These are phyloP conservation scores for Ylistrum balloti DNA, from an alignment of 1,140 invertebrate species.

Conservation along the genomic window DNA sequence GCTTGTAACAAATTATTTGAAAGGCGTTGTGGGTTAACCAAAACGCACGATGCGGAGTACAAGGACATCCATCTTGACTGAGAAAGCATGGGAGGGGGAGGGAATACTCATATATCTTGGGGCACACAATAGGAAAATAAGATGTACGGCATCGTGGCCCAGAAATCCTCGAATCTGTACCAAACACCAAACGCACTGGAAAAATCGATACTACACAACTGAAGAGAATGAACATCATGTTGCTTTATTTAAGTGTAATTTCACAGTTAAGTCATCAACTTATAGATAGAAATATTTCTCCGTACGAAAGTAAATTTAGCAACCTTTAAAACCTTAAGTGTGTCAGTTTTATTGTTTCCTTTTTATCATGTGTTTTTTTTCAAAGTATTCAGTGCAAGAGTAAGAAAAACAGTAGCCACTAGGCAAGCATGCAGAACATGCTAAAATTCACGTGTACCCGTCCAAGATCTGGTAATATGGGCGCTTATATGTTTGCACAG, in stretches of 20 bases:
- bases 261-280: background rate
- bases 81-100: background rate
- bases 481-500: no score
- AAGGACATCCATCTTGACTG: constrained; percentile 22
- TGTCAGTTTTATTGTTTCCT: background rate
- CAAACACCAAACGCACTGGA: background rate
- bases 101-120: constrained; percentile 19
- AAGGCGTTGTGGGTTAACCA: background rate
- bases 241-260: background rate
- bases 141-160: constrained; percentile 30
- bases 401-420: no score
- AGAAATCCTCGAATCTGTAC: background rate
- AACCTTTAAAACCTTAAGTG: background rate
- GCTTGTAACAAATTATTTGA: constrained; percentile 31
- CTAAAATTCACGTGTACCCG: no score
- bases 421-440: no score
- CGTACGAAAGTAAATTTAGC: background rate
- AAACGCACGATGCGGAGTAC: background rate
- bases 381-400: no score
- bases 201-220: constrained; percentile 1
- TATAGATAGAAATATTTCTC: background rate
- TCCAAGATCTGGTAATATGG: no score
- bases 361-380: no score
- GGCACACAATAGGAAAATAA: constrained; percentile 10
- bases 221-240: no score